Conservation (phyloP, 2,797 vertebrate genomes). For the Chanos chanos region DNA sequence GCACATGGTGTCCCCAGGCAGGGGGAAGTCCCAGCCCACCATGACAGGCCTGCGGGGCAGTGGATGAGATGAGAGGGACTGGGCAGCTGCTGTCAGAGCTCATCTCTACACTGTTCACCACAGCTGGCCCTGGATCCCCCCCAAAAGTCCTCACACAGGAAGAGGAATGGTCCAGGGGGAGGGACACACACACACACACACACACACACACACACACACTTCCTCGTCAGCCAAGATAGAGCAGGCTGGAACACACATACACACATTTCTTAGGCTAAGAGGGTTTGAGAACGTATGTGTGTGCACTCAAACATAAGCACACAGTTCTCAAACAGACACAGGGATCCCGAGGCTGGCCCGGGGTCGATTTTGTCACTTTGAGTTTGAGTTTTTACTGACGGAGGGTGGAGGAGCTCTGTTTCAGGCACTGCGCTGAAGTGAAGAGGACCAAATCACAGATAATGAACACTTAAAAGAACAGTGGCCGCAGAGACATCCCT, state of each 20-base stretch:
- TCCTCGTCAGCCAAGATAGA: too few relatives aligned
- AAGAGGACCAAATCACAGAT: background rate
- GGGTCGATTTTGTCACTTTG: conserved; percentile 6
- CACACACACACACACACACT: too few relatives aligned
- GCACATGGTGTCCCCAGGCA: conserved; percentile 34
- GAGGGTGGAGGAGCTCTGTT: background rate
- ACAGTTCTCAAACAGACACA: too few relatives aligned
- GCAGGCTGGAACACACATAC: too few relatives aligned
- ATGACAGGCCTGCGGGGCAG: conserved; percentile 34
- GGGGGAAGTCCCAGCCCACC: conserved; percentile 22
- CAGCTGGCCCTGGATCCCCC: conserved; percentile 63
- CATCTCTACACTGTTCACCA: conserved; percentile 61
- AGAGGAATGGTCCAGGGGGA: conserved; percentile 6
- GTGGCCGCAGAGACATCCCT: conserved; percentile 4
- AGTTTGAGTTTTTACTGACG: conserved; percentile 6
- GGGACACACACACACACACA: conserved; percentile 40
- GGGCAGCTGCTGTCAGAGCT: conserved; percentile 67
- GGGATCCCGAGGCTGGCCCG: too few relatives aligned
- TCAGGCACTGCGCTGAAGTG: conserved; percentile 7
- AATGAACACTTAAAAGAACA: background rate
- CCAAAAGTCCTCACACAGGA: conserved; percentile 41
- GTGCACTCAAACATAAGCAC: too few relatives aligned
- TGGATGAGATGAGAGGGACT: conserved; percentile 6
- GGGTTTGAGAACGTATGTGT: too few relatives aligned
- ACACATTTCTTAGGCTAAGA: too few relatives aligned